Evolutionary conservation across 1,140 invertebrate genomes (phyloP).

Genomic region (Yoshiicerus persimilis): DNA sequence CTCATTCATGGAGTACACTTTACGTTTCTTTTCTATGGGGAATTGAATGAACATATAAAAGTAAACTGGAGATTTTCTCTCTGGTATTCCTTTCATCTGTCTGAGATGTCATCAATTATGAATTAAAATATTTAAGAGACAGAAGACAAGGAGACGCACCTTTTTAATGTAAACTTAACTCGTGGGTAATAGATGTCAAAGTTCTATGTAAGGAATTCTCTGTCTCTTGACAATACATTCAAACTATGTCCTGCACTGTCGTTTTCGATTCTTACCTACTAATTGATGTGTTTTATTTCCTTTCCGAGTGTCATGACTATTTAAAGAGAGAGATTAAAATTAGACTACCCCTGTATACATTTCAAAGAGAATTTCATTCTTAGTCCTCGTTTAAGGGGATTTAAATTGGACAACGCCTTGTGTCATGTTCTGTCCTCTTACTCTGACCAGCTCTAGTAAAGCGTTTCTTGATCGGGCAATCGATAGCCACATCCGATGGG

Average conservation of each 20-base stretch:
- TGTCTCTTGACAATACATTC: background rate
- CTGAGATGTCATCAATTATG: conserved; percentile 9
- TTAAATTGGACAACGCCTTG: conserved; percentile 8
- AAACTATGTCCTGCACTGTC: background rate
- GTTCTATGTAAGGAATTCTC: background rate
- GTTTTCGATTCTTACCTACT: background rate
- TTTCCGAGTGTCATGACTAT: background rate
- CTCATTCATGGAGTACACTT: background rate
- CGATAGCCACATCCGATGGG: background rate
- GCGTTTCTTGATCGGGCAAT: background rate
- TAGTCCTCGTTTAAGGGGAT: background rate
- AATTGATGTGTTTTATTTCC: conserved; percentile 16
- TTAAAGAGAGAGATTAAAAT: conserved; percentile 10
- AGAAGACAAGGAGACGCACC: background rate
- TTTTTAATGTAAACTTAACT: background rate
- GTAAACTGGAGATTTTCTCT: background rate
- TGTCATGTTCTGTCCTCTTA: background rate
- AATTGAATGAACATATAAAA: background rate
- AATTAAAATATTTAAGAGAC: conserved; percentile 8
- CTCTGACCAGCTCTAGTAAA: background rate
- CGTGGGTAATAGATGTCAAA: background rate
- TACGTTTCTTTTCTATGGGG: background rate
- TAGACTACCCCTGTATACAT: background rate
- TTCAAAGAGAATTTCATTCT: background rate
- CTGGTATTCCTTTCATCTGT: background rate